Conservation (phyloP, 1,140 invertebrate genomes). For the Ceratina japonica region DNA sequence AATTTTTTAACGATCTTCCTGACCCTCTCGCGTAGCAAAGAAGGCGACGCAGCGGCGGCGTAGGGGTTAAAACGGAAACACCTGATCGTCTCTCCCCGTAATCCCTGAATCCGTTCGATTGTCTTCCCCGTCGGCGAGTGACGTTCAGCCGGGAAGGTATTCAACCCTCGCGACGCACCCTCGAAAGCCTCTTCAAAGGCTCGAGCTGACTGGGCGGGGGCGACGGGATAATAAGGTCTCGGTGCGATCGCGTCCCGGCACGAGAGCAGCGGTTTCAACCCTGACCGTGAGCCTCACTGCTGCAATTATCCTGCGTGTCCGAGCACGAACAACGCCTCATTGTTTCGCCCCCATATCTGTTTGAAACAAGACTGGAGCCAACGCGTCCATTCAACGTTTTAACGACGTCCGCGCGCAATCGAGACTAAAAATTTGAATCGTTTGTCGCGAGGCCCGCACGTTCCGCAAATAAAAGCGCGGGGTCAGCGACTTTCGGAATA, state of each 20-base stretch:
- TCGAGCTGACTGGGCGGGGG: constrained; percentile 19
- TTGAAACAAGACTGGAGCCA: neutral
- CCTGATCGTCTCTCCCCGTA: neutral
- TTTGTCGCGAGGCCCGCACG: too few relatives aligned
- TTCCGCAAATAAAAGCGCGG: too few relatives aligned
- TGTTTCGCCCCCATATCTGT: neutral
- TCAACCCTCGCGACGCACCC: constrained; percentile 18
- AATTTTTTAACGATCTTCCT: too few relatives aligned
- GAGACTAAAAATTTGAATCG: too few relatives aligned
- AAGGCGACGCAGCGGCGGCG: too few relatives aligned
- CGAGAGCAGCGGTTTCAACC: constrained; percentile 32
- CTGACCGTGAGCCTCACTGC: constrained; percentile 34
- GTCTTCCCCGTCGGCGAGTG: constrained; percentile 24
- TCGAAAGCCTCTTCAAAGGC: constrained; percentile 38
- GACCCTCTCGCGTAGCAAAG: too few relatives aligned
- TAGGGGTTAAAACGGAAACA: constrained; percentile 3
- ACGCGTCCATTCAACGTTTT: neutral
- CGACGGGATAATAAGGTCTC: constrained; percentile 59
- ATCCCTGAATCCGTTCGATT: constrained; percentile 27
- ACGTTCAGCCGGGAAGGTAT: constrained; percentile 56
- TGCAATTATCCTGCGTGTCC: constrained; percentile 46
- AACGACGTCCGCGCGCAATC: neutral
- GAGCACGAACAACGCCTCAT: neutral
- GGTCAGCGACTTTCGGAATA: too few relatives aligned
- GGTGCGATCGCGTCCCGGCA: constrained; percentile 48